Evolutionary conservation across 2,888 invertebrate species (phyloP).

Genomic region (Nephrotoma flavescens): DNA sequence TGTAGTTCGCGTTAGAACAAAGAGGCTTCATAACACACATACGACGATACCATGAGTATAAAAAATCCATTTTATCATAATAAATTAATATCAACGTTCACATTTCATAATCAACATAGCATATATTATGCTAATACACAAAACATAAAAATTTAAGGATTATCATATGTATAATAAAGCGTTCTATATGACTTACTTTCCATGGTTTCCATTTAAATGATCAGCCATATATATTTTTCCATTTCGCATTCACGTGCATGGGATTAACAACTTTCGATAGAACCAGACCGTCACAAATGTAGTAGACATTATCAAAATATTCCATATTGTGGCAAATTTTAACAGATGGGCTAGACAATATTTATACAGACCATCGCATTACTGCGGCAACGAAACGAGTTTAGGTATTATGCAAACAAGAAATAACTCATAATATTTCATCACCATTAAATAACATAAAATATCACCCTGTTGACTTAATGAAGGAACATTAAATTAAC

Average conservation of each 20-base stretch:
- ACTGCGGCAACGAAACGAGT: not conserved
- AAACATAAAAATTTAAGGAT: not conserved
- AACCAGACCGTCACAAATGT: too few species aligned
- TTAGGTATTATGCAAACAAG: not conserved
- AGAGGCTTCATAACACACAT: not conserved
- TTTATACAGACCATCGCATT: not conserved
- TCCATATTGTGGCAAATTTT: not conserved
- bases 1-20: too few species aligned
- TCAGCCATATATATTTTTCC: not conserved
- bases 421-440: not conserved
- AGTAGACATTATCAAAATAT: not conserved
- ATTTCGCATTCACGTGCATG: not conserved
- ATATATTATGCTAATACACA: not conserved
- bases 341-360: not conserved
- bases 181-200: not conserved
- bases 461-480: conserved; percentile 4
- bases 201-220: not conserved
- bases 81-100: not conserved
- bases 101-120: not conserved
- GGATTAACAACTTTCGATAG: not conserved
- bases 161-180: not conserved
- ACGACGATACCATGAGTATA: not conserved
- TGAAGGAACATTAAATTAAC: conserved; percentile 4
- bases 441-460: not conserved
- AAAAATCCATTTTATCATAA: not conserved